Conservation (phyloP, 2,888 invertebrate species). For the Julus scanicus region DNA sequence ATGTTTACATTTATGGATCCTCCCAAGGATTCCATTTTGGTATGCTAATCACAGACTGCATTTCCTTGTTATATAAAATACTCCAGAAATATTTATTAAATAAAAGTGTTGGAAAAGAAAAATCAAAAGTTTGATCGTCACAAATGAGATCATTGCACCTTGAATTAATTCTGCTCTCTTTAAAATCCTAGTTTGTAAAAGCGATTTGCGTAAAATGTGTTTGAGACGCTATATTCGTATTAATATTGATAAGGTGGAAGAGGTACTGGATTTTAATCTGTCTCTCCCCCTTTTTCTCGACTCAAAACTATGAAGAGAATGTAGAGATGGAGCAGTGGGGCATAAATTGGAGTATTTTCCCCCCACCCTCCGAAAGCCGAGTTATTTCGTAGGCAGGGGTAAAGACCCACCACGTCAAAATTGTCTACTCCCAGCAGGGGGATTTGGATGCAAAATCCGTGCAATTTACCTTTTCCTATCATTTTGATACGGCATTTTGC, state of each 20-base stretch:
- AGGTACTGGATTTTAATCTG: not conserved
- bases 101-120: not conserved
- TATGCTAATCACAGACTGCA: too few relatives aligned
- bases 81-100: too few relatives aligned
- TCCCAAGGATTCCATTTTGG: too few relatives aligned
- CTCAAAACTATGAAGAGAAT: not conserved
- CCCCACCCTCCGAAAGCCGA: not conserved
- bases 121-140: not conserved
- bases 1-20: too few relatives aligned
- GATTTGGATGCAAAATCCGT: slow-evolving; percentile 17
- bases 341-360: not conserved
- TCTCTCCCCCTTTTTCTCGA: not conserved
- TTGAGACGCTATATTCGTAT: not conserved
- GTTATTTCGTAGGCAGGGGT: slow-evolving; percentile 31
- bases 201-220: not conserved
- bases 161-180: not conserved
- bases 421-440: slow-evolving; percentile 14
- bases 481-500: slow-evolving; percentile 43
- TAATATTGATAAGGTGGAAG: slow-evolving; percentile 22
- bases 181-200: not conserved
- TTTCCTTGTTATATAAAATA: too few relatives aligned
- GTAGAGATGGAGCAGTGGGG: not conserved
- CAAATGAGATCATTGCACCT: not conserved
- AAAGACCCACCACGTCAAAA: slow-evolving; percentile 47
- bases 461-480: slow-evolving; percentile 45